Evolutionary conservation across 1,140 invertebrate species (phyloP), one percentile per base, ranked within the genome.

Genomic region (Drosophila rhopaloa): DNA sequence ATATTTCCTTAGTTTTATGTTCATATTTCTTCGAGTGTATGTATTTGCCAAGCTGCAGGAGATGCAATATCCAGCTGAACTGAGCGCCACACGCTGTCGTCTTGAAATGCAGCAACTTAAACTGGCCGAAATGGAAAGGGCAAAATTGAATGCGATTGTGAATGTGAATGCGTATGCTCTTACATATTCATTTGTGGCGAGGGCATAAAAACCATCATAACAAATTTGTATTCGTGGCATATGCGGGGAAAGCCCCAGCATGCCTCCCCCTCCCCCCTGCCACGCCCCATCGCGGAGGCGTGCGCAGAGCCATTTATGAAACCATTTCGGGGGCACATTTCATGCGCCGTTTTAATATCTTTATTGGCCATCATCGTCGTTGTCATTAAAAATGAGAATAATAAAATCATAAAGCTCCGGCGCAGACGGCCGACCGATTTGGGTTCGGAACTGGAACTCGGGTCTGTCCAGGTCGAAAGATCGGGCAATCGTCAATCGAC

Each of bases 341-440:
- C 76, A 83, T 88, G 74, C 66, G 79, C 62, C 80, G 77, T 88
- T 91, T 91, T 91, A 91, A 91, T 91, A 91, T 91, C 88, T 91
- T 91, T 91, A 91, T 91, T 91, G 88, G 80, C 76, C 83, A 91
- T 91, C 82, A 88, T 88, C 88, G 83, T 91, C 67, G 68, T 76
- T 81, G 84, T 84, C 84, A 89, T 89, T 89, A 89, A 89, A 88
- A 89, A 82, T 78, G 80, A 75, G 74, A 89, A 84, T 89, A 89
- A 89, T 89, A 89, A 89, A 89, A 88, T 80, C 84, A 88, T 88
- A 88, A 88, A 86, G 60, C 62, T 37, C 27, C 63, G 46, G 13
- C 3, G 35, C 53, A 58, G 54, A 62, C 60, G 46, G 53, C 40
- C 16, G 40, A 32, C 32, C 55, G 71, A 27, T 40, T 54, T 40